phyloP scores from a whole-genome alignment of 2,888 invertebrate genomes.

The Bellardia bayeri region DNA sequence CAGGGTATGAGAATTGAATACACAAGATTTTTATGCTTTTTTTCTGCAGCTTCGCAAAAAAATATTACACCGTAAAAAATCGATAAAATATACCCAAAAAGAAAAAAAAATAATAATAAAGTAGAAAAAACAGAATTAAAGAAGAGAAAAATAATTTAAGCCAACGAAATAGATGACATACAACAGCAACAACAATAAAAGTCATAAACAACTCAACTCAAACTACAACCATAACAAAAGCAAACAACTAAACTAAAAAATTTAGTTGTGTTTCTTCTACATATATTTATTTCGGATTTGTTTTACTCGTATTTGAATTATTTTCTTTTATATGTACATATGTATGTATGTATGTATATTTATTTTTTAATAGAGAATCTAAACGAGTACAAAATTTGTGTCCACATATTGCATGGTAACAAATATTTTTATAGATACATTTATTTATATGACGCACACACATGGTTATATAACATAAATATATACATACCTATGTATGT shows the following conservation, averaged over 20 bases:
- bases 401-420: slow-evolving; percentile 61
- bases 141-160: slow-evolving; percentile 47
- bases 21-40: slow-evolving; percentile 42
- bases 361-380: slow-evolving; percentile 49
- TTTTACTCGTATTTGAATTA: slow-evolving; percentile 5
- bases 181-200: slow-evolving; percentile 5
- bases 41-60: slow-evolving; percentile 40
- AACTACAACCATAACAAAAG: slow-evolving; percentile 24
- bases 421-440: slow-evolving; percentile 30
- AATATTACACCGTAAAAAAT: slow-evolving; percentile 53
- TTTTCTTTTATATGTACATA: too few relatives aligned
- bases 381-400: slow-evolving; percentile 42
- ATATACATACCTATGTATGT: neutral
- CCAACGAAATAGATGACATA: slow-evolving; percentile 30
- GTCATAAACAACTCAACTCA: neutral
- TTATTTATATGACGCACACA: neutral
- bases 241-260: slow-evolving; percentile 20
- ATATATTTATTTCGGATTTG: neutral
- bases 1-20: slow-evolving; percentile 60
- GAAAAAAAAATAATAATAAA: neutral
- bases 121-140: slow-evolving; percentile 13
- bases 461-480: neutral
- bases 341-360: too few relatives aligned
- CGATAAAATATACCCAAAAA: slow-evolving; percentile 50
- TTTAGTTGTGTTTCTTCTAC: neutral